Evolutionary conservation across 2,797 vertebrate genomes (phyloP).

Genomic region (Holocentrus rufus): DNA sequence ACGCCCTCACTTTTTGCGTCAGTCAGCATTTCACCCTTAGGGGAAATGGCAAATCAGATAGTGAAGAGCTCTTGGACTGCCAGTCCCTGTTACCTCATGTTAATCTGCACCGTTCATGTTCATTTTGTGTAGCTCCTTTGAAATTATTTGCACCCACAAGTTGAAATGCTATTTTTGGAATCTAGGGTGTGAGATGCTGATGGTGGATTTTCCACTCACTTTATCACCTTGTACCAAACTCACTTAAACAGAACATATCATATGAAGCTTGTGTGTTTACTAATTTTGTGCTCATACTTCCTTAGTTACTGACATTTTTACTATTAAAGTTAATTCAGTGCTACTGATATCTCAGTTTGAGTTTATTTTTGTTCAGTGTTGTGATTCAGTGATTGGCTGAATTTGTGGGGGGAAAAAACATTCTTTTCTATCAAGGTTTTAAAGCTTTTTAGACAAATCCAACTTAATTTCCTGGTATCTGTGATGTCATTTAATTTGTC

Average conservation of each 20-base stretch:
- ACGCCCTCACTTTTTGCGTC: constrained; percentile 33
- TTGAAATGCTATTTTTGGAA: neutral
- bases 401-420: too few relatives aligned
- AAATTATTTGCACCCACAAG: neutral
- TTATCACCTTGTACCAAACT: neutral
- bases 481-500: neutral
- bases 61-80: neutral
- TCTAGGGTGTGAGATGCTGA: neutral
- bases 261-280: neutral
- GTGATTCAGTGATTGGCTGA: too few relatives aligned
- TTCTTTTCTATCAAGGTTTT: too few relatives aligned
- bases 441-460: neutral
- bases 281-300: neutral
- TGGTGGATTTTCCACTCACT: neutral
- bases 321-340: too few relatives aligned
- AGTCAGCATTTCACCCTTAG: constrained; percentile 38
- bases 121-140: neutral
- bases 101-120: constrained; percentile 4
- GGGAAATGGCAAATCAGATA: constrained; percentile 72
- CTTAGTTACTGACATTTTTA: too few relatives aligned
- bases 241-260: neutral
- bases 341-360: too few relatives aligned
- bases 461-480: neutral
- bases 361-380: too few relatives aligned
- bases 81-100: neutral